phyloP scores from a whole-genome alignment of 2,797 vertebrate species.

The Peromyscus eremicus region DNA sequence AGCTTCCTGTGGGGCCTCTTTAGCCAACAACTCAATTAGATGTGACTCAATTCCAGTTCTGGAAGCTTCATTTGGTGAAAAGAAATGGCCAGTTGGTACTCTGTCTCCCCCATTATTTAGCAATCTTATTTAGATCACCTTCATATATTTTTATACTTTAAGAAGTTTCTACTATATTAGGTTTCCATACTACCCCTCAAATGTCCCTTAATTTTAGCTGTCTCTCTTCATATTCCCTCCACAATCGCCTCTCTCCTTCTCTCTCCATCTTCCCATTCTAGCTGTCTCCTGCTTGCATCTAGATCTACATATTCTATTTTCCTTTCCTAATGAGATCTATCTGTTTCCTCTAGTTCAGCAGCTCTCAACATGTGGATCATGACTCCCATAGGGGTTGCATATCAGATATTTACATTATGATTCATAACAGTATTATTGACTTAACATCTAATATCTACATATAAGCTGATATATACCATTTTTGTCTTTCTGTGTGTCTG shows the following conservation, averaged over 20 bases:
- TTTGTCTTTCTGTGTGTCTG: not conserved
- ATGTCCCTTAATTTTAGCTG: not conserved
- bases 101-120: not conserved
- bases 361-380: not conserved
- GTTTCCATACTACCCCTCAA: not conserved
- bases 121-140: not conserved
- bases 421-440: not conserved
- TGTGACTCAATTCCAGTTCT: not conserved
- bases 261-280: not conserved
- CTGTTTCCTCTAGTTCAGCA: not conserved
- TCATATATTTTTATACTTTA: not conserved
- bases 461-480: not conserved
- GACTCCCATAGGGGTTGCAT: not conserved
- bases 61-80: not conserved
- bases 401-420: not conserved
- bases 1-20: not conserved
- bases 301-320: not conserved
- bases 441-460: not conserved
- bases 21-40: not conserved
- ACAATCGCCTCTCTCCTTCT: not conserved
- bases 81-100: not conserved
- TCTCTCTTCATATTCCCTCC: not conserved
- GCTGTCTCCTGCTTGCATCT: not conserved
- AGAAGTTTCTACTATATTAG: not conserved
- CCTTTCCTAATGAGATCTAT: not conserved